Percentiles rank a stretch among this genome's conserved stretches.
Evolutionary conservation across 2,113 vertebrate genomes (phyloP).

Genomic region (Microtus richardsoni): DNA sequence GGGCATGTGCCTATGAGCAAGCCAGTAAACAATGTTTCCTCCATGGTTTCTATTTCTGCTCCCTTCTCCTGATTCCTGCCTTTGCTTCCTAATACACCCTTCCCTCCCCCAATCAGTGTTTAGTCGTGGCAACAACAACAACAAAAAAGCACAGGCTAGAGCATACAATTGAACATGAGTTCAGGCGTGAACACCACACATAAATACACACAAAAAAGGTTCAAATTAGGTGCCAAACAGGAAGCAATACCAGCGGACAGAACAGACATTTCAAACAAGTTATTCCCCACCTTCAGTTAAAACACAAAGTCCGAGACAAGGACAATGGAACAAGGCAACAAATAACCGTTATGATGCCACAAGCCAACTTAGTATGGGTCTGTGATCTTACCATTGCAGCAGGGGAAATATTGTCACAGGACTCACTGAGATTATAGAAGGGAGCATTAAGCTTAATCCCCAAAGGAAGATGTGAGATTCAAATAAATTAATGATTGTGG

Average conservation of each 20-base stretch:
- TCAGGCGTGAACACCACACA: no score
- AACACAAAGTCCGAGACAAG: constrained; percentile 42
- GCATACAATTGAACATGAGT: no score
- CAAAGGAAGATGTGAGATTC: constrained; percentile 51
- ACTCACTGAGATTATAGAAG: constrained; percentile 58
- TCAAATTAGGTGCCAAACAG: constrained; percentile 23
- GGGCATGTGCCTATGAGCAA: background rate
- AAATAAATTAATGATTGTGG: constrained; percentile 56
- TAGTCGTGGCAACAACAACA: no score
- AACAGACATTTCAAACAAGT: background rate
- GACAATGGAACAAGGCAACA: constrained; percentile 37
- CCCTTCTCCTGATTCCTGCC: background rate
- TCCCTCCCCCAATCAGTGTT: background rate
- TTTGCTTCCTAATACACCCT: background rate
- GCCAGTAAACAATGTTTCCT: background rate
- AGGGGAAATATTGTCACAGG: background rate
- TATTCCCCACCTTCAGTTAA: background rate
- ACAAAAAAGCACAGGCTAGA: background rate
- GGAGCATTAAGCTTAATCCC: constrained; percentile 34
- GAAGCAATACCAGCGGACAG: background rate
- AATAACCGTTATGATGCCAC: background rate
- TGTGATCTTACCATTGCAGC: constrained; percentile 16
- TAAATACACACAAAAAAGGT: background rate
- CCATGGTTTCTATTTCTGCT: no score
- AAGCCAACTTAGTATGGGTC: constrained; percentile 25